These are phyloP conservation scores for Zygothrica quintamaculata DNA, from an alignment of 2,888 invertebrate genomes.

Conservation along the genomic window DNA sequence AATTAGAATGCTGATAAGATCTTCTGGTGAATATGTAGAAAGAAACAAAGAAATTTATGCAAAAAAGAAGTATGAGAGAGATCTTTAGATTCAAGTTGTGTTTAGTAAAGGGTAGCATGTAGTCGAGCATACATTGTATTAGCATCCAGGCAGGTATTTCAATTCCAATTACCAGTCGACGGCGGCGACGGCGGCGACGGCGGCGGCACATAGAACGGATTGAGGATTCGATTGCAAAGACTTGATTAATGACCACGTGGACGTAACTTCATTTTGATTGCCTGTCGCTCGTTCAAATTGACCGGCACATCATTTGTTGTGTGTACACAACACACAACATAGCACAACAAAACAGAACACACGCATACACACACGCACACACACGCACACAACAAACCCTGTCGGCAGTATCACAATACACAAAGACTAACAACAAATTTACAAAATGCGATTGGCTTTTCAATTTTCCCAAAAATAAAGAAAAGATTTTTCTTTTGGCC, in stretches of 20 bases:
- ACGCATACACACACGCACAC: slow-evolving; percentile 8
- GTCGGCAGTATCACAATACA: slow-evolving; percentile 54
- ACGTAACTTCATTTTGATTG: slow-evolving; percentile 79
- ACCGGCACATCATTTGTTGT: slow-evolving; percentile 75
- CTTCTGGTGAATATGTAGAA: too few species aligned
- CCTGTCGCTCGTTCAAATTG: slow-evolving; percentile 65
- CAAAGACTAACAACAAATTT: slow-evolving; percentile 17
- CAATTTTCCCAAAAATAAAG: slow-evolving; percentile 59
- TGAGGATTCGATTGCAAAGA: slow-evolving; percentile 11
- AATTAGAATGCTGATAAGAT: too few species aligned
- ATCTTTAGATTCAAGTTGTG: background rate
- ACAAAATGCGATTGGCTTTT: slow-evolving; percentile 68
- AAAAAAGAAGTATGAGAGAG: background rate
- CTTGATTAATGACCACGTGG: slow-evolving; percentile 69
- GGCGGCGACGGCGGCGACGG: too few species aligned
- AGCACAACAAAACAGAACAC: slow-evolving; percentile 40
- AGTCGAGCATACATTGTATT: background rate
- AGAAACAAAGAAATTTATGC: background rate
- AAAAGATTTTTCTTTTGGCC: slow-evolving; percentile 50
- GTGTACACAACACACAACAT: slow-evolving; percentile 18
- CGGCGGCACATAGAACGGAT: slow-evolving; percentile 20
- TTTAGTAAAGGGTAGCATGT: too few species aligned
- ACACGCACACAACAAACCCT: background rate
- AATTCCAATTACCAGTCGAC: slow-evolving; percentile 26
- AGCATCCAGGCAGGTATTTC: background rate